Evolutionary conservation across 2,113 vertebrate genomes (phyloP), one percentile per base, ranked within the genome.

Genomic region (Hydropotes inermis): DNA sequence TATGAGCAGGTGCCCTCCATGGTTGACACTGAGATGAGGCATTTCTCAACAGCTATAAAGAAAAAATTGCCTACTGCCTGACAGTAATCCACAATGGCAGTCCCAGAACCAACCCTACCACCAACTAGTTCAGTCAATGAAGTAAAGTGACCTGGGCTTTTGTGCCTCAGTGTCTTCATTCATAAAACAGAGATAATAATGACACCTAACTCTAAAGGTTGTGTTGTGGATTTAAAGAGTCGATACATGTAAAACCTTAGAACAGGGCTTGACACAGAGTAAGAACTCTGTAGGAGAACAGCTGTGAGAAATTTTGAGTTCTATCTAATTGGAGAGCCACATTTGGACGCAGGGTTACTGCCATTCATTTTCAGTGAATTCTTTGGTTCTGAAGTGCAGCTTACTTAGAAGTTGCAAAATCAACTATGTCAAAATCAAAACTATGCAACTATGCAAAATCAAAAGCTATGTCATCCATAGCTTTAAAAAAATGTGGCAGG

Each of bases 201-300:
- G 83, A 43, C 30, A 55, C 13, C 39, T 27, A 55, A 10, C n/a
- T 55, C 57, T 95, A 52, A 86, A n/a, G 67, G 27, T 55, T 94
- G 30, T 88, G 60, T 39, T 85, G 45, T 54, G 33, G 33, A 92
- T 67, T 94, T 92, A 89, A 57, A 74, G 27, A 95, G 12, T 79
- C 74, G 86, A 94, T 67, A 43, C n/a, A 86, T 78, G 54, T 14
- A 92, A 96, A 92, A 85, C 16, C 12, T 87, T 67, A 83, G 13
- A 89, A 92, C 33, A 94, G 23, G 8, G n/a, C 3, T 89, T 94
- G 5, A 39, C 16, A 50, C 78, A 91, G 9, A 67, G 13, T n/a
- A 95, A 95, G 70, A 54, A 88, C 55, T 76, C 83, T 30, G 58
- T 54, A 93, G 52, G n/a, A 70, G 76, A 95, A 94, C 28, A 91